Evolutionary conservation across 2,888 invertebrate genomes (phyloP), one percentile per base, ranked within the genome.

Genomic region (Acrocera orbiculus): DNA sequence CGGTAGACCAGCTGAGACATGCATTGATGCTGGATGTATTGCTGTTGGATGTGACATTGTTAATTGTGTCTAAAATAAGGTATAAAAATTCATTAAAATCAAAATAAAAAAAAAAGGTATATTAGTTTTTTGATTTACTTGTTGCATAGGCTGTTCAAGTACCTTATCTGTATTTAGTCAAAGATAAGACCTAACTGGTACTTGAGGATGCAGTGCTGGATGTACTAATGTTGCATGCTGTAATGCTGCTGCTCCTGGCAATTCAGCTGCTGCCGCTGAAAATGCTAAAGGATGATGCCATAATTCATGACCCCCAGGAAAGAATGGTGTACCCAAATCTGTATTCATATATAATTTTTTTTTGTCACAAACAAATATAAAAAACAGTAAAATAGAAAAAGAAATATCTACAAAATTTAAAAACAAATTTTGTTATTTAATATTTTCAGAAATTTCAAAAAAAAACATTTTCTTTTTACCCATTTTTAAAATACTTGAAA

Each of bases 181-280:
- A 78, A 87, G 86, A 74, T 85, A 87, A 68, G 86, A 86, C 67
- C 87, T 83, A 64, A 89, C 89, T 63, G 89, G 89, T 66, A 92
- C 86, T 78, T 93, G 92, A 64, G 89, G 87, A 69, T 90, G 89
- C 67, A 93, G 78, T 65, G 89, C 92, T 61, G 92, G 92, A 66
- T 92, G 92, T 58, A 92, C 86, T 57, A 93, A 74, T 47, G 89
- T 81, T 46, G 76, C 77, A 64, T 85, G 85, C 61, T 85, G 85
- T 53, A 86, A 69, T 47, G 79, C 68, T 49, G 79, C 69, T 39
- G 76, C 72, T 44, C 77, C 77, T 42, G 80, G 85, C 60, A 89
- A 68, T 62, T 89, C 87, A 44, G 82, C 82, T 27, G 71, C 70
- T 34, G 79, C 77, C 40, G 70, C 70, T 48, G 75, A 74, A 56